Base-by-base conservation (phyloP, 2,113 vertebrate genomes). In the Larimichthys polyactis region DNA sequence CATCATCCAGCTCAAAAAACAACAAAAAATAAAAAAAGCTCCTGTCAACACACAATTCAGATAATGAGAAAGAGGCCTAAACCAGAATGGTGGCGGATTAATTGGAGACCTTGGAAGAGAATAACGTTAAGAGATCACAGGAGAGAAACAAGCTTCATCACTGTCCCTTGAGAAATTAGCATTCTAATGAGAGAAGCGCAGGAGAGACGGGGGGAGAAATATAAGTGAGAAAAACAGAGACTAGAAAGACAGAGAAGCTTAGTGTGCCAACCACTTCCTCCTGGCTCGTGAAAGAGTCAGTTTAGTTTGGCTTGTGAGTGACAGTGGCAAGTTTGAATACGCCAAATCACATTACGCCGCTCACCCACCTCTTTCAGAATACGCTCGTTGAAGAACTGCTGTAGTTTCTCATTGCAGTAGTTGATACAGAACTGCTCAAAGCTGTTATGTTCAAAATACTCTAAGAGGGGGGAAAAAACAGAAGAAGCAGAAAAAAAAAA, bases 381-480 rank as follows among this genome's bases (percentile, higher is more conserved):
- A 44, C 98, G 97, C 94, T 99, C 98, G 52, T 99, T 99, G 94
- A 99, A 99, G 94, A 99, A 99, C 71, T 99, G 98, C 86, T 99
- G 98, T 84, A 99, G 95, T 81, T 99, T 99, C 95, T 99, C 98
- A 83, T 99, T 99, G 95, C 98, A 99, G 92, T 99, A 99, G 95
- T 99, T 99, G 93, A 99, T 99, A 90, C 98, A 99, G 94, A 99
- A 99, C 78, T 99, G 98, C 94, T 99, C 98, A 93, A 97, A 99
- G 94, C 98, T 99, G 96, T 99, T 99, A 90, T 98, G 98, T 84
- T 99, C 98, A 92, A 99, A 99, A 92, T 99, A 99, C 91, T 99
- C 98, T 99, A 91, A 71, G 78, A 66, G 44, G 36, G 67, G 72
- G 16, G 16, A 60, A 57, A 57, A 91, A 94, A 93, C 85, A 48